Evolutionary conservation across 1,140 invertebrate species (phyloP), one percentile per base, ranked within the genome.

Genomic region (Micrasema minimum): DNA sequence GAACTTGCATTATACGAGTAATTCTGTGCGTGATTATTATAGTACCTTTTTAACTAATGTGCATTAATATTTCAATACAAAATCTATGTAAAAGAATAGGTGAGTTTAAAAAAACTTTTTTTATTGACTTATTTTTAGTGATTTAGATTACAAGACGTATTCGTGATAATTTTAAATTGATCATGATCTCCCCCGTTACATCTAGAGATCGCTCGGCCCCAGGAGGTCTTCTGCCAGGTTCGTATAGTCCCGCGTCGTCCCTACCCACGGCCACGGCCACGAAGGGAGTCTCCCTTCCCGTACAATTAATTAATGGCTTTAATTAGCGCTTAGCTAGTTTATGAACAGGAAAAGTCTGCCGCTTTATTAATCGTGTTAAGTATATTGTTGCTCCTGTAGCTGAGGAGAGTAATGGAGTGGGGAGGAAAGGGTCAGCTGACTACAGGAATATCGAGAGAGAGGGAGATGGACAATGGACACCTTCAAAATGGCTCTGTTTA

Each of bases 221-320:
- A 22, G 57, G 57, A 43, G 35, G 12, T 23, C 41, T 22, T n/a
- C n/a, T 14, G 53, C 23, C 12, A 16, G 23, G 22, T 14, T 18
- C 14, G 55, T 38, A n/a, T n/a, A n/a, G n/a, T n/a, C n/a, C n/a
- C n/a, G n/a, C n/a, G n/a, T n/a, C n/a, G n/a, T n/a, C n/a, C n/a
- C n/a, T n/a, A n/a, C n/a, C n/a, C n/a, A n/a, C n/a, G n/a, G n/a
- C n/a, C n/a, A n/a, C n/a, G n/a, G n/a, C n/a, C n/a, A n/a, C n/a
- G n/a, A n/a, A n/a, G n/a, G n/a, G n/a, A n/a, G n/a, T n/a, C 14
- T 9, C 72, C 68, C 53, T 50, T 45, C 41, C 68, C 64, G 55
- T 64, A 62, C 72, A 70, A 74, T 70, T 74, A 74, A 74, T 74
- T 74, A 74, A 74, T 74, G 72, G 72, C 72, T 74, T 74, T 74